Conservation (phyloP, 2,113 vertebrate species). For the Sorex fumeus region DNA sequence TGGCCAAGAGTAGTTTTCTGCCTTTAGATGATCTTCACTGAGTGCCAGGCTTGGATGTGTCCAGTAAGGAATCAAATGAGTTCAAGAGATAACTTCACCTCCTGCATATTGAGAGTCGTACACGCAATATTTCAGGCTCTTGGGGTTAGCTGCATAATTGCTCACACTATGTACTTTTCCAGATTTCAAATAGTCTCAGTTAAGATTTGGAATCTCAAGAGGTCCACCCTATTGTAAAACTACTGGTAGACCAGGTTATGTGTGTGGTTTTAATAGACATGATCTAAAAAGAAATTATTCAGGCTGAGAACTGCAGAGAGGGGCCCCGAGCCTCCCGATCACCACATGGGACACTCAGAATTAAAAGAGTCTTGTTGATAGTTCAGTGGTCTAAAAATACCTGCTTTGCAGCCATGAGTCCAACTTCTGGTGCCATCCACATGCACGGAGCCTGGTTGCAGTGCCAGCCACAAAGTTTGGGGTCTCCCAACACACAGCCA, state of each 20-base stretch:
- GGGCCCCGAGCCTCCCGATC: no score
- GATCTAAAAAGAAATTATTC: constrained; percentile 50
- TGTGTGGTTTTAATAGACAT: constrained; percentile 37
- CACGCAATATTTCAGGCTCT: neutral
- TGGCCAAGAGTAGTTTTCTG: neutral
- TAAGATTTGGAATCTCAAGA: neutral
- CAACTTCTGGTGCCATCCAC: no score
- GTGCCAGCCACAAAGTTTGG: no score
- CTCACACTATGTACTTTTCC: neutral
- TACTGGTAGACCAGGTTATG: neutral
- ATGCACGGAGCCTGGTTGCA: no score
- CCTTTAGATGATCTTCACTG: neutral
- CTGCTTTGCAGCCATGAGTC: no score
- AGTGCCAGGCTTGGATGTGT: neutral
- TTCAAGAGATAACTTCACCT: neutral
- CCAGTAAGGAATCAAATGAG: neutral
- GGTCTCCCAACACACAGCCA: no score
- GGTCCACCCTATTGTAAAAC: constrained; percentile 14
- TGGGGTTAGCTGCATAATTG: neutral
- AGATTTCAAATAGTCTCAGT: neutral
- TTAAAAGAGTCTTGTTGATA: no score
- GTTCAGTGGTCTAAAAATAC: no score
- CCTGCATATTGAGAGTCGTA: neutral
- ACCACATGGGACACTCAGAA: no score
- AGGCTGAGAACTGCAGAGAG: no score